Base-by-base conservation (phyloP, 1,140 invertebrate genomes). In the Magallana ariakensis region DNA sequence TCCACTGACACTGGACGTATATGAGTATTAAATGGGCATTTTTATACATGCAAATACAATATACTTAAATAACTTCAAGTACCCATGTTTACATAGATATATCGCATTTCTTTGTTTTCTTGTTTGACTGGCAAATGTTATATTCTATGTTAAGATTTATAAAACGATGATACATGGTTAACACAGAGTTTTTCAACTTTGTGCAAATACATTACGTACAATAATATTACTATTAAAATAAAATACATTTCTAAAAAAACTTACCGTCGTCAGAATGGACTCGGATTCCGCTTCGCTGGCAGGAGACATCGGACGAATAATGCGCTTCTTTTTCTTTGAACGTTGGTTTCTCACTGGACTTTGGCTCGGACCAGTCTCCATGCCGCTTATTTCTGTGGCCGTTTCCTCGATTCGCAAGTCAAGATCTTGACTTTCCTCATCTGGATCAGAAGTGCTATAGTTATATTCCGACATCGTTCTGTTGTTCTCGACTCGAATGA, bases 281-380 rank as follows among this genome's bases (percentile, higher is more conserved):
- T 60, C 58, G 19, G 58, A 60, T 60, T 60, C 58, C 15, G 58
- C 58, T 60, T 60, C 58, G 19, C 58, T 60, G 15, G 58, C 58
- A 60, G 58, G 58, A 60, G 58, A 60, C 58, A 60, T 60, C 58
- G 58, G 58, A 60, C 58, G 58, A 60, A 60, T 60, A 60, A 11
- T 60, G 11, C 58, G 58, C 58, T 60, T 60, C 58, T 60, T 60
- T 60, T 60, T 60, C 58, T 60, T 60, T 60, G 58, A n/a, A 60
- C 58, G 58, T 11, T 11, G 16, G 16, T 58, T 58, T 60, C 58
- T 60, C 15, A 60, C 58, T 60, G 58, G 58, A 60, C 58, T 60
- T n/a, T 60, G 58, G 19, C 58, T 60, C 58, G 58, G 58, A 10
- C 58, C 58, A 60, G 58, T 60, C 58, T 60, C 58, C 58, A 60